Conservation (phyloP, 2,797 vertebrate genomes). For the Sandelia bainsii region DNA sequence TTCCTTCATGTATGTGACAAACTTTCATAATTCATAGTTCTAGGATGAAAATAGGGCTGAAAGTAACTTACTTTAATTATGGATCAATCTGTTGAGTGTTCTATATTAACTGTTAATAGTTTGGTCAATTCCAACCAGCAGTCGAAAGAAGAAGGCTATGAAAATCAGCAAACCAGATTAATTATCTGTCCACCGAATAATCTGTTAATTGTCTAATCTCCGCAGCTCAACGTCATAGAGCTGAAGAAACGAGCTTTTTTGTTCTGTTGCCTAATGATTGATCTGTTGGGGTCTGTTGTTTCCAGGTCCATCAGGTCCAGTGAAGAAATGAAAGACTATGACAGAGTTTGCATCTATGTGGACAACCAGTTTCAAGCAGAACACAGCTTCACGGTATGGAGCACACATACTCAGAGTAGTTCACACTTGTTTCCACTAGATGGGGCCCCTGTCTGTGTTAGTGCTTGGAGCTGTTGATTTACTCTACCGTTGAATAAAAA, state of each 20-base stretch:
- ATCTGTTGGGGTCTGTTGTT: conserved; percentile 19
- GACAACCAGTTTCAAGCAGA: conserved; percentile 83
- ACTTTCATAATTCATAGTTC: not conserved
- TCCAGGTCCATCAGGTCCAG: conserved; percentile 83
- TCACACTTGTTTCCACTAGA: conserved; percentile 62
- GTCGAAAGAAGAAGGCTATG: not conserved
- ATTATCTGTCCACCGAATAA: not conserved
- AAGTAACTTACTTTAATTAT: not conserved
- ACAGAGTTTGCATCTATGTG: conserved; percentile 83
- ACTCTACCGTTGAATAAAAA: not conserved
- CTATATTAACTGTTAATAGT: not conserved
- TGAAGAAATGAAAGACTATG: conserved; percentile 85
- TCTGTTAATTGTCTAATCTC: not conserved
- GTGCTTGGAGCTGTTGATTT: no score
- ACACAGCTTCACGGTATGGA: conserved; percentile 86
- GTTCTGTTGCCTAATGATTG: not conserved
- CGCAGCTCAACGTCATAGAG: not conserved
- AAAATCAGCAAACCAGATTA: not conserved
- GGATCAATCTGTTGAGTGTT: not conserved
- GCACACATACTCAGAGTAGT: not conserved
- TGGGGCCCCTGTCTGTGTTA: conserved; percentile 64
- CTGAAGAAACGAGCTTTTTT: not conserved
- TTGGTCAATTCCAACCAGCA: not conserved
- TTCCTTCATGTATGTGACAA: not conserved
- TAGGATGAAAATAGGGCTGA: not conserved